A percentile compares a stretch with the other conserved stretches of the same genome.
Conservation (phyloP, 2,113 vertebrate species). For the Ranitomeya imitator region DNA sequence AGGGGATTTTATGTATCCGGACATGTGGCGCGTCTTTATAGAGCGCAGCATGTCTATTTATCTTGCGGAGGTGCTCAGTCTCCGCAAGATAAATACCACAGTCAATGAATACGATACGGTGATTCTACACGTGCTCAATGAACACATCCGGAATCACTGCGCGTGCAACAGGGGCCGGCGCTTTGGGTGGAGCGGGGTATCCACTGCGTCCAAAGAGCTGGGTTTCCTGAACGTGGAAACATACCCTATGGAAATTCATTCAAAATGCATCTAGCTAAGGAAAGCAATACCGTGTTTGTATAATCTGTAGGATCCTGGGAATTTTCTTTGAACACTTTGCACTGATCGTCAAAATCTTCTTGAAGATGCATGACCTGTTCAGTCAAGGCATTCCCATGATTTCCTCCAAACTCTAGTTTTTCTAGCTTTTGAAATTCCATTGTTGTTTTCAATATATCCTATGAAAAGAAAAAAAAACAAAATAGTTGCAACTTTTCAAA, state of each 20-base stretch:
- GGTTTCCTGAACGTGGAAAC: too few relatives aligned
- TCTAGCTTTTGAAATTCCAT: conserved; percentile 81
- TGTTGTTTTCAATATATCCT: conserved; percentile 75
- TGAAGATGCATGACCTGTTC: conserved; percentile 69
- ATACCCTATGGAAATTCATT: background rate
- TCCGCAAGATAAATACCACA: too few relatives aligned
- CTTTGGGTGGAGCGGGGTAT: too few relatives aligned
- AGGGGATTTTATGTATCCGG: too few relatives aligned
- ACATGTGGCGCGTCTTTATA: too few relatives aligned
- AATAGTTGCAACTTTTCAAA: background rate
- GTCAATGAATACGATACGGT: too few relatives aligned
- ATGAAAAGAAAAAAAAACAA: conserved; percentile 2
- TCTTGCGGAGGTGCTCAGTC: too few relatives aligned
- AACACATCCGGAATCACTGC: too few relatives aligned
- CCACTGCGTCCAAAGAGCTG: too few relatives aligned
- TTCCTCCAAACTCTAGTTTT: conserved; percentile 77
- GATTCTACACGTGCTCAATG: too few relatives aligned
- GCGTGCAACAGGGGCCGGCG: too few relatives aligned
- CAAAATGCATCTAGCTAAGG: background rate
- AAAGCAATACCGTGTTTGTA: conserved; percentile 66
- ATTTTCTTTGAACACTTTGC: conserved; percentile 70
- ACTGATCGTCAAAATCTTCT: conserved; percentile 71
- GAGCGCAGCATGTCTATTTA: too few relatives aligned
- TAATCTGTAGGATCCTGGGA: conserved; percentile 67
- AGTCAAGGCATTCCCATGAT: conserved; percentile 71